Conservation (phyloP, 1,140 invertebrate species). For the Wasmannia auropunctata region DNA sequence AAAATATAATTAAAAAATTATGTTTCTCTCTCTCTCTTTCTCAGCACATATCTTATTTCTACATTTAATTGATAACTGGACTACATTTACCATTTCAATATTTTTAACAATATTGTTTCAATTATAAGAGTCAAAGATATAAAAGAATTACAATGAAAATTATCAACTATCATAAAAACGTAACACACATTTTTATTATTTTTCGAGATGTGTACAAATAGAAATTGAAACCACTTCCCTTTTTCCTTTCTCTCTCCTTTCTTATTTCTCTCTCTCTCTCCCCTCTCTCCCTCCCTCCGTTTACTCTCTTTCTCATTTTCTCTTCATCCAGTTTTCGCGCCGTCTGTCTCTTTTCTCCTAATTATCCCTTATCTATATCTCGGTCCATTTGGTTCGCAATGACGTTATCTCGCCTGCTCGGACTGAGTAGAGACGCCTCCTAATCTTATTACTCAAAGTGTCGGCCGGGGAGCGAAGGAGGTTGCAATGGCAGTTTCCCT, state of each 20-base stretch:
- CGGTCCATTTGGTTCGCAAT: slow-evolving; percentile 84
- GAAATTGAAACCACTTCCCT: too few species aligned
- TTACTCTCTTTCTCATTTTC: slow-evolving; percentile 53
- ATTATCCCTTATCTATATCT: slow-evolving; percentile 85
- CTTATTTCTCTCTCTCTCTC: background rate
- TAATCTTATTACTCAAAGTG: slow-evolving; percentile 85
- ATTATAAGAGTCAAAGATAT: too few species aligned
- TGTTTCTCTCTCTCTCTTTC: too few species aligned
- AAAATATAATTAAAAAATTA: too few species aligned
- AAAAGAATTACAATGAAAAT: too few species aligned
- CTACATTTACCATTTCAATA: too few species aligned
- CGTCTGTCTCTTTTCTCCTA: slow-evolving; percentile 82
- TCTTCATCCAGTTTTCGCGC: slow-evolving; percentile 64
- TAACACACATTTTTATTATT: too few species aligned
- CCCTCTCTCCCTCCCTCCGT: background rate
- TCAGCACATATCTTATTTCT: too few species aligned
- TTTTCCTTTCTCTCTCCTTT: background rate
- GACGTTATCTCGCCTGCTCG: slow-evolving; percentile 83
- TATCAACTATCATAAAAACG: too few species aligned
- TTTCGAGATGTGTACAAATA: too few species aligned
- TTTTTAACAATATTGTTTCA: too few species aligned
- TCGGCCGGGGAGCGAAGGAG: slow-evolving; percentile 80
- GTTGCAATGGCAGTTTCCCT: slow-evolving; percentile 81
- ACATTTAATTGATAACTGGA: too few species aligned
- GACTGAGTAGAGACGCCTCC: slow-evolving; percentile 80